These are phyloP conservation scores for Thunnus thynnus DNA, from an alignment of 2,113 vertebrate species.

Conservation along the genomic window DNA sequence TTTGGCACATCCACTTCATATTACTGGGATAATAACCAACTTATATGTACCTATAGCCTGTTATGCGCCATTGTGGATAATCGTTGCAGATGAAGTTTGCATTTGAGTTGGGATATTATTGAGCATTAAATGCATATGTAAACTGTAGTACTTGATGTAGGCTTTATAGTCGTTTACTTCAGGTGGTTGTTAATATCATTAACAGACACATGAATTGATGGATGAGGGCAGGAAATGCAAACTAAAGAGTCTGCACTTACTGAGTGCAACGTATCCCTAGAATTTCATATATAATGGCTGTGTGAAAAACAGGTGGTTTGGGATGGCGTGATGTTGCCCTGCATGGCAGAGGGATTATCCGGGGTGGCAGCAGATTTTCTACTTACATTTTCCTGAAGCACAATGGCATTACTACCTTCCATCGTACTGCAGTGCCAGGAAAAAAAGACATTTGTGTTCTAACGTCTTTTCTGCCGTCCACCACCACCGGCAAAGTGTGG, in stretches of 20 bases:
- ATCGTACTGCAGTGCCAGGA: conserved; percentile 64
- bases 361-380: conserved; percentile 32
- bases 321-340: conserved; percentile 51
- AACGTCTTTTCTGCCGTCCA: conserved; percentile 57
- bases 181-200: not conserved
- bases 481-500: conserved; percentile 72
- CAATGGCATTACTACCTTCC: conserved; percentile 41
- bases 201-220: not conserved
- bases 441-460: conserved; percentile 10
- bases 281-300: not conserved
- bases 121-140: not conserved
- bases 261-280: not conserved
- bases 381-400: conserved; percentile 29
- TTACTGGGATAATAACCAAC: not conserved
- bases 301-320: conserved; percentile 86
- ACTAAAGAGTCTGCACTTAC: not conserved
- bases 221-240: not conserved
- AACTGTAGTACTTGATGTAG: not conserved
- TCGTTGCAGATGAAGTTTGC: conserved; percentile 53
- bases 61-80: conserved; percentile 26
- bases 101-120: conserved; percentile 22
- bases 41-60: not conserved
- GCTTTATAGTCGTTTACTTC: not conserved
- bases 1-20: conserved; percentile 1
- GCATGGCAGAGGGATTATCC: conserved; percentile 42